A percentile compares a stretch with the other conserved stretches of the same genome.
phyloP scores from a whole-genome alignment of 2,797 vertebrate genomes.

The Epinephelus malabaricus region DNA sequence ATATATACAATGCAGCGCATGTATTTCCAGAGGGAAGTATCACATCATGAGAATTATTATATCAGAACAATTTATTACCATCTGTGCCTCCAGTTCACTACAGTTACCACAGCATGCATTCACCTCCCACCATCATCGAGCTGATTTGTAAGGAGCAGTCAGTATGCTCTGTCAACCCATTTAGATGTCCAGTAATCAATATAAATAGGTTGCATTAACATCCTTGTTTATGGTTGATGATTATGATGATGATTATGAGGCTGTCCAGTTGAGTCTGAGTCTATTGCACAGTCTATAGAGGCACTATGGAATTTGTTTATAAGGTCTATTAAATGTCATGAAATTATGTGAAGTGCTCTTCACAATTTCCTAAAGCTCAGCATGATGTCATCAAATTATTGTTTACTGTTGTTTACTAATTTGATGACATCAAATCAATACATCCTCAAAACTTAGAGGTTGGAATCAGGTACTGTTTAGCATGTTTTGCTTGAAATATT shows the following conservation, averaged over 20 bases:
- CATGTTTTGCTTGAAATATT: neutral
- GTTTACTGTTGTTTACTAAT: too few species aligned
- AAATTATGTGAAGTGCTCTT: neutral
- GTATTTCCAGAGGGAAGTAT: neutral
- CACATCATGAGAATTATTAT: neutral
- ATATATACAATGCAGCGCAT: neutral
- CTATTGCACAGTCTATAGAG: neutral
- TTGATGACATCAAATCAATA: neutral
- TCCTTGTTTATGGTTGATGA: neutral
- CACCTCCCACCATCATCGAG: neutral
- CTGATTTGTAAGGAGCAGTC: neutral
- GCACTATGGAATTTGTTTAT: neutral
- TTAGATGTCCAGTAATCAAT: constrained; percentile 9
- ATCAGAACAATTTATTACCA: neutral
- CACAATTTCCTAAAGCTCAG: neutral
- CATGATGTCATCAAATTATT: neutral
- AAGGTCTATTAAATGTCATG: neutral
- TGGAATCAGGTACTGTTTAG: neutral
- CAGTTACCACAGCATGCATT: neutral
- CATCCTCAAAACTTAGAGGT: neutral
- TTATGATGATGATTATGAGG: neutral
- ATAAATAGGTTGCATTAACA: constrained; percentile 6
- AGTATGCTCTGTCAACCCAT: neutral
- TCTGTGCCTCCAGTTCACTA: neutral
- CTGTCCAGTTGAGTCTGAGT: neutral